These are phyloP conservation scores for Anguilla rostrata DNA, from an alignment of 2,113 vertebrate species.

Conservation along the genomic window DNA sequence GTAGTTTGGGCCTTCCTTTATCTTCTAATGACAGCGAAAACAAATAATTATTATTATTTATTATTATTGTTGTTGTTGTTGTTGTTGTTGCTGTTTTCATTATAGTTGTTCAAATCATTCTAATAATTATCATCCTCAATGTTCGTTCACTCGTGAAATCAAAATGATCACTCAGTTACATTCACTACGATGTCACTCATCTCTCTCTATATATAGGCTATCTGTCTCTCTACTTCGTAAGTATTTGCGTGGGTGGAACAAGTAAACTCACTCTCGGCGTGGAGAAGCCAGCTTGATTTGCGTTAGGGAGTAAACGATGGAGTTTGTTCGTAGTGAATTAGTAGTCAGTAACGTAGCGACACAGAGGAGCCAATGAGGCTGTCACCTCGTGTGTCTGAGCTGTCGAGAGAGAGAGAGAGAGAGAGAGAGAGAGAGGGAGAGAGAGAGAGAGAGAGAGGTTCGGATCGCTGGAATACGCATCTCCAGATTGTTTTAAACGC, in stretches of 20 bases:
- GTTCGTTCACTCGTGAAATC: background rate
- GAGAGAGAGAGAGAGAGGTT: slow-evolving; percentile 50
- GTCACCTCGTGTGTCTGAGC: slow-evolving; percentile 49
- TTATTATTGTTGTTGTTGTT: background rate
- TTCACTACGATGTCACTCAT: too few relatives aligned
- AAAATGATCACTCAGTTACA: background rate
- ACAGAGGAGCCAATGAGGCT: slow-evolving; percentile 39
- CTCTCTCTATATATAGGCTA: too few relatives aligned
- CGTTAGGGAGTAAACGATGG: slow-evolving; percentile 10
- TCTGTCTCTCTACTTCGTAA: too few relatives aligned
- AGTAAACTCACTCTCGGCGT: too few relatives aligned
- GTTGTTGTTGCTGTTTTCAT: too few relatives aligned
- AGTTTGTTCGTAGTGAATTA: slow-evolving; percentile 4
- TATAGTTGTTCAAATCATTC: too few relatives aligned
- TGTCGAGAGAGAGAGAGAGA: slow-evolving; percentile 39
- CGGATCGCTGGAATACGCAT: slow-evolving; percentile 50
- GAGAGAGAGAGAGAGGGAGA: slow-evolving; percentile 19
- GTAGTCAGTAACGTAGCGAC: slow-evolving; percentile 37
- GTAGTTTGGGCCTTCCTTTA: too few relatives aligned
- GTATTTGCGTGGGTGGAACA: too few relatives aligned
- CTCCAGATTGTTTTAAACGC: slow-evolving; percentile 81
- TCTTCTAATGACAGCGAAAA: too few relatives aligned
- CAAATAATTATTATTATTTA: background rate
- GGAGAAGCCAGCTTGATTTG: background rate
- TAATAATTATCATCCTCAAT: background rate